Conservation (phyloP, 1,140 invertebrate genomes). For the Matsumurasca onukii region DNA sequence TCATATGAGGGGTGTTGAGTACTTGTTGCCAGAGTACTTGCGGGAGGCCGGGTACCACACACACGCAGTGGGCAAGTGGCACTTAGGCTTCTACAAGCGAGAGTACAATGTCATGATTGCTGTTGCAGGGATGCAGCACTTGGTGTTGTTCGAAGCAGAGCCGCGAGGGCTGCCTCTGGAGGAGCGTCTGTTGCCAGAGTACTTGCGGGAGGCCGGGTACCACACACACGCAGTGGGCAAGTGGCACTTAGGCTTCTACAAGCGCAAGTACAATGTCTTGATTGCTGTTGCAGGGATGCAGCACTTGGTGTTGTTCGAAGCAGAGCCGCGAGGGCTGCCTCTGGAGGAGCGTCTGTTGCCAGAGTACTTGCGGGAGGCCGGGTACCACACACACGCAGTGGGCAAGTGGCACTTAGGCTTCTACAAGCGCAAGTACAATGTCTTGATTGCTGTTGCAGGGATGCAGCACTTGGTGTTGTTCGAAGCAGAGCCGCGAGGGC, state of each 20-base stretch:
- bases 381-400: conserved; percentile 79
- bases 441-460: too few species aligned
- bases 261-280: conserved; percentile 69
- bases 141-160: conserved; percentile 69
- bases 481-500: conserved; percentile 69
- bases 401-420: conserved; percentile 91
- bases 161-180: conserved; percentile 70
- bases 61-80: conserved; percentile 91
- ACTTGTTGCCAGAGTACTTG: conserved; percentile 73
- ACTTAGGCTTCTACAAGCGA: conserved; percentile 70
- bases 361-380: conserved; percentile 69
- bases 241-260: conserved; percentile 81
- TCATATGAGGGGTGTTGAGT: too few species aligned
- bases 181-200: conserved; percentile 72
- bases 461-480: conserved; percentile 77
- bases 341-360: conserved; percentile 70
- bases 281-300: conserved; percentile 85
- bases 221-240: conserved; percentile 83
- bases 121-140: conserved; percentile 80
- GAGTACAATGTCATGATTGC: too few species aligned
- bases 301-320: conserved; percentile 70
- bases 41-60: conserved; percentile 75
- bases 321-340: conserved; percentile 71
- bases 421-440: conserved; percentile 66
- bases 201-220: conserved; percentile 75